Percentiles rank a stretch among this genome's conserved stretches.
phyloP scores from a whole-genome alignment of 2,888 invertebrate species.

The Vanessa cardui region DNA sequence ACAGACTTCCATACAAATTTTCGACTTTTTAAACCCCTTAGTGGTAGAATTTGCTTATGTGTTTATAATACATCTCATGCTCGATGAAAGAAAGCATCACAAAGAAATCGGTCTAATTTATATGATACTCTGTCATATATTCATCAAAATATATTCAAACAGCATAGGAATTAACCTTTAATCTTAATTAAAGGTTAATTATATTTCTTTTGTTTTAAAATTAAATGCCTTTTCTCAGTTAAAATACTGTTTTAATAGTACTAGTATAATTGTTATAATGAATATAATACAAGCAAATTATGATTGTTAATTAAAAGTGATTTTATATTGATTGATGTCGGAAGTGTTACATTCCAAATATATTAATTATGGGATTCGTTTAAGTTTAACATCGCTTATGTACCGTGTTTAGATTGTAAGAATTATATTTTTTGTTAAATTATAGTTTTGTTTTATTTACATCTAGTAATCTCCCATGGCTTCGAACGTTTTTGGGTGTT shows the following conservation, averaged over 20 bases:
- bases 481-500: no score
- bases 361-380: conserved; percentile 5
- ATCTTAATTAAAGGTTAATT: no score
- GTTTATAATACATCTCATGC: no score
- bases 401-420: conserved; percentile 28
- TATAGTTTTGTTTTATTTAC: conserved; percentile 1
- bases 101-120: no score
- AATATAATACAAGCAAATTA: conserved; percentile 11
- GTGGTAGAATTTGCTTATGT: no score
- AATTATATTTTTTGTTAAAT: conserved; percentile 27
- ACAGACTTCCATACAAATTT: no score
- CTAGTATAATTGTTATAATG: background rate
- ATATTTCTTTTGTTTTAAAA: background rate
- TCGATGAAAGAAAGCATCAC: no score
- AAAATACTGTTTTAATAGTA: background rate
- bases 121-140: no score
- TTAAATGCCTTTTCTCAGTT: background rate
- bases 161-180: no score
- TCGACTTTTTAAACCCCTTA: no score
- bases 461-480: no score
- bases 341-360: conserved; percentile 15
- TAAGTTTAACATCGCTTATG: conserved; percentile 14
- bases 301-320: conserved; percentile 8
- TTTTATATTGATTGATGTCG: conserved; percentile 13
- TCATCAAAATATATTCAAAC: no score